These are phyloP conservation scores for Heteromyza rotundicornis DNA, from an alignment of 2,888 invertebrate species.

Conservation along the genomic window DNA sequence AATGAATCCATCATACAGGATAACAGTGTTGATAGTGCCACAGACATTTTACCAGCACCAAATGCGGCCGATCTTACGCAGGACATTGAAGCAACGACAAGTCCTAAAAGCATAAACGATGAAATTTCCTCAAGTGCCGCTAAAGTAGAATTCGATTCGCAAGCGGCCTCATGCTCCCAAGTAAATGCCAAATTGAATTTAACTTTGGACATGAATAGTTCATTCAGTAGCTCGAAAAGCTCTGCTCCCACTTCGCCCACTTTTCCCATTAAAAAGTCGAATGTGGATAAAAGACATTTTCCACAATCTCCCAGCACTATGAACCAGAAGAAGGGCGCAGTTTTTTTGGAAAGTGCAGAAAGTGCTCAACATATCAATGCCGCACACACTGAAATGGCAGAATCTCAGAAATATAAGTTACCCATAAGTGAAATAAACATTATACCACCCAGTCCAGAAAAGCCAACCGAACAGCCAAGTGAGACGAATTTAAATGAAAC, in stretches of 20 bases:
- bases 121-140: neutral
- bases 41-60: neutral
- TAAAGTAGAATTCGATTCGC: neutral
- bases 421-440: too few relatives aligned
- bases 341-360: constrained; percentile 45
- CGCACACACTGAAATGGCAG: too few relatives aligned
- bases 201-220: constrained; percentile 24
- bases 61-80: too few relatives aligned
- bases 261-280: constrained; percentile 41
- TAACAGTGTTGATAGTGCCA: constrained; percentile 13
- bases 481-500: constrained; percentile 21
- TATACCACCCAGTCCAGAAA: constrained; percentile 34
- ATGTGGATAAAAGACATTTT: constrained; percentile 39
- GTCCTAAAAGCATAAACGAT: neutral
- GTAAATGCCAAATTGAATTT: constrained; percentile 22
- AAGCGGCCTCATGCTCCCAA: neutral
- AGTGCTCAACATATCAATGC: constrained; percentile 15
- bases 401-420: too few relatives aligned
- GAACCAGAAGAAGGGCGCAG: constrained; percentile 31
- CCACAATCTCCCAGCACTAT: constrained; percentile 44
- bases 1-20: constrained; percentile 18
- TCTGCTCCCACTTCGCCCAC: constrained; percentile 39
- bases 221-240: constrained; percentile 23
- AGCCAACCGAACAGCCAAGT: constrained; percentile 3
- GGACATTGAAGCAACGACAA: too few relatives aligned